Conservation (phyloP, 2,888 invertebrate genomes). For the Syritta pipiens region DNA sequence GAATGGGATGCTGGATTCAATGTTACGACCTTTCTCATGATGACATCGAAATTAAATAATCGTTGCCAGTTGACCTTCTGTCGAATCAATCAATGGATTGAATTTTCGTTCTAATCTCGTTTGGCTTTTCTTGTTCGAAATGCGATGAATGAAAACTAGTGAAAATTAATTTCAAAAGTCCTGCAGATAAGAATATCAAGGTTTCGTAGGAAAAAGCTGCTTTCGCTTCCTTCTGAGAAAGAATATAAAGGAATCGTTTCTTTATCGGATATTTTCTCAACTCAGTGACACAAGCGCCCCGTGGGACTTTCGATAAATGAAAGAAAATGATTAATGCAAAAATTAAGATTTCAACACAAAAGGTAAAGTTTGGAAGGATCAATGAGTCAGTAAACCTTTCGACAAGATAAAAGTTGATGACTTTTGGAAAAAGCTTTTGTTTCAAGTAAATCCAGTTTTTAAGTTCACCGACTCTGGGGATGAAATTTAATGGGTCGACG, state of each 20-base stretch:
- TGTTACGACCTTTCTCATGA: constrained; percentile 6
- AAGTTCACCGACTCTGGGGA: too few species aligned
- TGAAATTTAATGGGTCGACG: neutral
- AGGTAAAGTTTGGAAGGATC: too few species aligned
- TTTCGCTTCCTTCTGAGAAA: too few species aligned
- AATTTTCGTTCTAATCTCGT: neutral
- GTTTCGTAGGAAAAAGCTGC: too few species aligned
- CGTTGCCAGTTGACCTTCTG: neutral
- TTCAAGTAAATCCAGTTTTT: neutral
- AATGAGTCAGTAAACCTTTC: too few species aligned
- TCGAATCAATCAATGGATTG: neutral
- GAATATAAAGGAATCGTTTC: too few species aligned
- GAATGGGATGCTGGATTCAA: neutral
- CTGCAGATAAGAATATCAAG: too few species aligned
- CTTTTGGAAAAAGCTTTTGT: neutral
- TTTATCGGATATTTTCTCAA: too few species aligned
- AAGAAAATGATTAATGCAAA: too few species aligned
- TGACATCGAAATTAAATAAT: neutral
- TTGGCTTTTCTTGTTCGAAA: neutral
- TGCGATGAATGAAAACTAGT: neutral
- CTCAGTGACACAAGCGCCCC: too few species aligned
- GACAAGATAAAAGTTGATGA: neutral
- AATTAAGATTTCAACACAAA: too few species aligned
- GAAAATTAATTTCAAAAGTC: neutral
- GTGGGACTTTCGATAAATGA: too few species aligned